These are phyloP conservation scores for Rallus crepitans DNA, from an alignment of 2,797 vertebrate species.

Conservation along the genomic window DNA sequence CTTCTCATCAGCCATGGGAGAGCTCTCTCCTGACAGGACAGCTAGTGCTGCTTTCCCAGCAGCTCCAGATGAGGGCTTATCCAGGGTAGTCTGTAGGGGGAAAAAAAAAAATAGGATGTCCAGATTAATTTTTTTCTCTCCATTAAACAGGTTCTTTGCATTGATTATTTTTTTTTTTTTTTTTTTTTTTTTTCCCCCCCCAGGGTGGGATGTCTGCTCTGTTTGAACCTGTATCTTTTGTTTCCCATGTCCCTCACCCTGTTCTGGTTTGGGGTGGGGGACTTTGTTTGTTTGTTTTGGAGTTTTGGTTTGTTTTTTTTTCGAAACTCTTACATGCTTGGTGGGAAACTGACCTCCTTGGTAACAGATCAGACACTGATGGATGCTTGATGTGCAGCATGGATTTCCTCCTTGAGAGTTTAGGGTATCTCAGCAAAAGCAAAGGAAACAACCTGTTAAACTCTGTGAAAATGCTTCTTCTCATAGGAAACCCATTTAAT, in stretches of 20 bases:
- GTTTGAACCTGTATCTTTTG: background rate
- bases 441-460: background rate
- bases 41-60: background rate
- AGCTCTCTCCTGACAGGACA: background rate
- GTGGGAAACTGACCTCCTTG: background rate
- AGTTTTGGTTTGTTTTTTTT: too few relatives aligned
- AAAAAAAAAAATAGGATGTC: too few relatives aligned
- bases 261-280: background rate
- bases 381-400: background rate
- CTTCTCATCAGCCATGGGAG: background rate
- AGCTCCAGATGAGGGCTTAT: background rate
- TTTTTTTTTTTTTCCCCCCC: too few relatives aligned
- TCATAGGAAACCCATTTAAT: background rate
- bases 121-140: too few relatives aligned
- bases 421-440: background rate
- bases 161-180: too few relatives aligned
- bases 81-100: background rate
- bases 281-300: too few relatives aligned
- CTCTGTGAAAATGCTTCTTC: background rate
- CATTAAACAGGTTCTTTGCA: background rate
- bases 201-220: background rate
- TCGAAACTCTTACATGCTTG: background rate
- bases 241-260: background rate
- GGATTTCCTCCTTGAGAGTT: background rate
- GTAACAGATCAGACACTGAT: accelerated